Conservation (phyloP, 2,113 vertebrate species). For the Hemiscyllium ocellatum region DNA sequence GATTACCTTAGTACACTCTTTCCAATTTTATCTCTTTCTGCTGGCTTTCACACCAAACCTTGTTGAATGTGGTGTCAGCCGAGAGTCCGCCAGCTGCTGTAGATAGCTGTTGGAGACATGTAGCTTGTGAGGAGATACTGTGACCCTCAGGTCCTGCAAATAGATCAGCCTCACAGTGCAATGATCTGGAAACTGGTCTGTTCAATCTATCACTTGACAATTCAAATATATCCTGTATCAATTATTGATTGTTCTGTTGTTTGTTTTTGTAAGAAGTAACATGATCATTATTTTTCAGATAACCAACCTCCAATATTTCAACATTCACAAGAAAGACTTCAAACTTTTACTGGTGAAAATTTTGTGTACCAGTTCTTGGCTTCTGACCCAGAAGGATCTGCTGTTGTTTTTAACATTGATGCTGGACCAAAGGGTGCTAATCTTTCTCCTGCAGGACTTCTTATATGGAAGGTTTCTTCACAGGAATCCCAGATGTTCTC, state of each 20-base stretch:
- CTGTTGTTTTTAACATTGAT: slow-evolving; percentile 61
- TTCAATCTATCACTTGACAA: not conserved
- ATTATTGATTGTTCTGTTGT: not conserved
- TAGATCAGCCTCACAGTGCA: not conserved
- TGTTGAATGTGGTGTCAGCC: not conserved
- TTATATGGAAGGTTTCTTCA: slow-evolving; percentile 66
- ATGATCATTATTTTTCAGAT: slow-evolving; percentile 51
- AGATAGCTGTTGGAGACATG: not conserved
- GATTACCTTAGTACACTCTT: not conserved
- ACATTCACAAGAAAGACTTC: slow-evolving; percentile 50
- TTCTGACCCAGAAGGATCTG: slow-evolving; percentile 74
- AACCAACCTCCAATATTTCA: slow-evolving; percentile 70
- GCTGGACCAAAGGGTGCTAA: slow-evolving; percentile 65
- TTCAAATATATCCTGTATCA: not conserved
- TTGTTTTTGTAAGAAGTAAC: not conserved
- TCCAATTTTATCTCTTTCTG: not conserved
- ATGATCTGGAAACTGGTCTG: not conserved
- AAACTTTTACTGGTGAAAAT: slow-evolving; percentile 69
- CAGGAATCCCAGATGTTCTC: slow-evolving; percentile 53
- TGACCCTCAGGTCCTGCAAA: not conserved
- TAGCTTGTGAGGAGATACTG: no score
- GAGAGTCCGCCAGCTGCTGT: not conserved
- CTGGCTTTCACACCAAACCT: not conserved
- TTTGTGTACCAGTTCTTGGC: slow-evolving; percentile 73
- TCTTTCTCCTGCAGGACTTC: slow-evolving; percentile 70